Base-by-base conservation (phyloP, 2,888 invertebrate genomes). In the Seira sanloemensis region DNA sequence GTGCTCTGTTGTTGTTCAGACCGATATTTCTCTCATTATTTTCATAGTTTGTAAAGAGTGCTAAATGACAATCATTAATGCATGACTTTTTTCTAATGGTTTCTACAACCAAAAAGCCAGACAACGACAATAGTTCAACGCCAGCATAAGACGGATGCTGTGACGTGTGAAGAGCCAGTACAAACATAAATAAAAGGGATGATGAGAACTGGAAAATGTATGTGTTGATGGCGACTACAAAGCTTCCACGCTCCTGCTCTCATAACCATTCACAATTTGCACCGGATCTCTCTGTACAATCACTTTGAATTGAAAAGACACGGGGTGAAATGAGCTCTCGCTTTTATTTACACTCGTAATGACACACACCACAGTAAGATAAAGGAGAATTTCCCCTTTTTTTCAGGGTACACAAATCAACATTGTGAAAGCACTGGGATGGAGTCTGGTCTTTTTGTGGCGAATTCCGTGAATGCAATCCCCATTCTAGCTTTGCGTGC, bases 61-160 rank as follows among this genome's bases (percentile, higher is more conserved):
- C 66, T 27, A 62, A 75, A 75, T 75, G 27, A 66, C 26, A 26
- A 66, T 66, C 65, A 66, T 66, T 74, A 62, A 23, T 75, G 75
- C 46, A 66, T 37, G 37, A 75, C 75, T 66, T 66, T 23, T 66
- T 27, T 23, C 12, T 4, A 37, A 37, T 37, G 37, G 37, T 37
- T 37, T 37, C 12, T 37, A 37, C 37, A 37, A 37, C 37, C 37
- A 12, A 7, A 37, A 37, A 37, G 37, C 37, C 37, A 37, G 12
- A 37, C 37, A 12, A 37, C 37, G 12, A 7, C 37, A 37, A 37
- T 37, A 37, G 37, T 37, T 37, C 12, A 37, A 12, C 5, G 4
- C 4, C 37, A 7, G 37, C 12, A 37, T 37, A 4, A 4, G 12
- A 7, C 37, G 12, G 5, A 37, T 37, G 5, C 37, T 7, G 37